A percentile compares a stretch with the other conserved stretches of the same genome.
These are phyloP conservation scores for Drosophila austrosaltans DNA, from an alignment of 2,888 invertebrate genomes.

Conservation along the genomic window DNA sequence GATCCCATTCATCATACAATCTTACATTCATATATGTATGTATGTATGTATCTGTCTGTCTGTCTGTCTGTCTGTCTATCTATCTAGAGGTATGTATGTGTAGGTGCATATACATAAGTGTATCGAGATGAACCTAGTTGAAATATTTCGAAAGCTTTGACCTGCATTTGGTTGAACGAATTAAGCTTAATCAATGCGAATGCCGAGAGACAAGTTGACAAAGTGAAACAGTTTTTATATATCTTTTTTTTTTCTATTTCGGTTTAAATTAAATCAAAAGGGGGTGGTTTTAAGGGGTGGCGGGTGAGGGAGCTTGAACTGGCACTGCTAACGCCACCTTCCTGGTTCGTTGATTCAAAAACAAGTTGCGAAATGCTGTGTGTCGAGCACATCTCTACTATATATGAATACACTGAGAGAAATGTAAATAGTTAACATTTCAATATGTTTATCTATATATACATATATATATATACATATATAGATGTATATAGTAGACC, in stretches of 20 bases:
- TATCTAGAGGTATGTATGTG: background rate
- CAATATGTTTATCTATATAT: too few relatives aligned
- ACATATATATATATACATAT: too few relatives aligned
- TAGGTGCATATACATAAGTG: background rate
- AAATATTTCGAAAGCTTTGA: constrained; percentile 56
- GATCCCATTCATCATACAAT: background rate
- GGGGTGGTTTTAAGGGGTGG: constrained; percentile 10
- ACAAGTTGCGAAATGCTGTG: constrained; percentile 52
- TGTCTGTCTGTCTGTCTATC: too few relatives aligned
- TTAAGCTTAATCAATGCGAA: constrained; percentile 56
- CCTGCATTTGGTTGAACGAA: constrained; percentile 53
- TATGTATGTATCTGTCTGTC: too few relatives aligned
- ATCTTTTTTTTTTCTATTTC: constrained; percentile 38
- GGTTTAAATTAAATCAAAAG: constrained; percentile 51
- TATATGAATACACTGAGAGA: constrained; percentile 6
- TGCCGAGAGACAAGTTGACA: constrained; percentile 39
- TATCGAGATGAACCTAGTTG: constrained; percentile 11
- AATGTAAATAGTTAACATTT: background rate
- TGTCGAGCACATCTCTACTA: constrained; percentile 22
- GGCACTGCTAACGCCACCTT: constrained; percentile 42
- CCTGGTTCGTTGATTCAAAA: constrained; percentile 59
- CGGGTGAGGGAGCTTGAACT: constrained; percentile 2
- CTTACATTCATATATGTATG: background rate
- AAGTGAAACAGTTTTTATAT: constrained; percentile 48
- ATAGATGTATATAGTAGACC: too few relatives aligned